A percentile compares a stretch with the other conserved stretches of the same genome.
Conservation (phyloP, 2,113 vertebrate species). For the Oncorhynchus kisutch region DNA sequence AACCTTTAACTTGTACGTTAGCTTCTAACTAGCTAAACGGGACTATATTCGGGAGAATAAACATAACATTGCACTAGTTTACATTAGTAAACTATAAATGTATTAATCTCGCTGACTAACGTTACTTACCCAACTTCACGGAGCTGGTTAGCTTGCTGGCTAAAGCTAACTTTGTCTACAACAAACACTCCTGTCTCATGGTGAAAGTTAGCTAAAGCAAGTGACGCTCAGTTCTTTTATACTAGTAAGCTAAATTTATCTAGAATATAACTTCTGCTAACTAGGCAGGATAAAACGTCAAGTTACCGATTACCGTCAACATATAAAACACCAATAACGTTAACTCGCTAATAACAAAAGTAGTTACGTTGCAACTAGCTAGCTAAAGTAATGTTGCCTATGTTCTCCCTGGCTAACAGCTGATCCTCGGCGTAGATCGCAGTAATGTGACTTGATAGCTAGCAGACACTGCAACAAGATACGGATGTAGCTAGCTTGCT, state of each 20-base stretch:
- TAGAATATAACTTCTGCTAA: not conserved
- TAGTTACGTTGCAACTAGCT: conserved; percentile 40
- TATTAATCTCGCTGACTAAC: not conserved
- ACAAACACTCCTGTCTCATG: not conserved
- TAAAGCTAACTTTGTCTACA: not conserved
- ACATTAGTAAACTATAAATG: not conserved
- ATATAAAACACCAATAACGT: not conserved
- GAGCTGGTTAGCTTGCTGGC: not conserved
- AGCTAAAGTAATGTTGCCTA: conserved; percentile 34
- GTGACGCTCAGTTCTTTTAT: not conserved
- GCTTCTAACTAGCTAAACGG: not conserved
- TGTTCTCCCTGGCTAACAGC: conserved; percentile 62
- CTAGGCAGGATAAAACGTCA: not conserved
- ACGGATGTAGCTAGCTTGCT: conserved; percentile 45
- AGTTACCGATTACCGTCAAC: not conserved
- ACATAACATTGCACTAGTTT: not conserved
- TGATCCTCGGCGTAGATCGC: conserved; percentile 45
- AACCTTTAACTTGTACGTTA: not conserved
- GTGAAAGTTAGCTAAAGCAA: not conserved
- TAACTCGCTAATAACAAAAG: not conserved
- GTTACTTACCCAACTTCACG: not conserved
- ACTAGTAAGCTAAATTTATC: not conserved
- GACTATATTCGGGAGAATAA: not conserved
- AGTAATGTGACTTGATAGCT: not conserved
- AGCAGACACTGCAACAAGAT: not conserved